Percentiles rank a stretch among this genome's conserved stretches.
These are phyloP conservation scores for Ispidina picta DNA, from an alignment of 2,797 vertebrate species.

Conservation along the genomic window DNA sequence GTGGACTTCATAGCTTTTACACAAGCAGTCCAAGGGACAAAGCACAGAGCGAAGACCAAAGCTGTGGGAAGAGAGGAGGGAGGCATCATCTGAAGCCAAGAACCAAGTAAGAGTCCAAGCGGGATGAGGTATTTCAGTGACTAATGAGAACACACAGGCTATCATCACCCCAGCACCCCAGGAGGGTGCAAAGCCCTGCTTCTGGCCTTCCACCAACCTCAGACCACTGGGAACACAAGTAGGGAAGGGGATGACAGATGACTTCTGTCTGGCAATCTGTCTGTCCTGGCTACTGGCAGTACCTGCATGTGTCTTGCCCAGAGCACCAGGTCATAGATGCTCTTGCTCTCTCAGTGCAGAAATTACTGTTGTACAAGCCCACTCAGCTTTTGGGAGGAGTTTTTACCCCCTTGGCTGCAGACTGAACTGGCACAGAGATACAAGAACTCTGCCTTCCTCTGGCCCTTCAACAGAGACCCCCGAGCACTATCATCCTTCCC, in stretches of 20 bases:
- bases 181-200: neutral
- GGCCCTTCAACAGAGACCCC: neutral
- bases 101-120: neutral
- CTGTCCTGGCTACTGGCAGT: neutral
- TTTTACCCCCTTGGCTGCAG: neutral
- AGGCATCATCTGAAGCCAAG: neutral
- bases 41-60: rapidly evolving
- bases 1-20: neutral
- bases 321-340: neutral
- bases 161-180: neutral
- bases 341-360: rapidly evolving
- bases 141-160: neutral
- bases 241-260: no score
- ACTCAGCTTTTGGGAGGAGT: neutral
- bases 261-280: rapidly evolving
- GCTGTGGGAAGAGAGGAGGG: neutral
- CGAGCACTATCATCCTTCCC: neutral
- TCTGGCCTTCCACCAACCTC: neutral
- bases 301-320: rapidly evolving
- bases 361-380: rapidly evolving
- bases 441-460: neutral
- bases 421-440: neutral
- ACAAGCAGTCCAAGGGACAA: rapidly evolving
- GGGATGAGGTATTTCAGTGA: rapidly evolving
- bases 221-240: rapidly evolving